Percentiles rank a stretch among this genome's conserved stretches.
Evolutionary conservation across 2,797 vertebrate species (phyloP).

Genomic region (Neosalanx taihuensis): DNA sequence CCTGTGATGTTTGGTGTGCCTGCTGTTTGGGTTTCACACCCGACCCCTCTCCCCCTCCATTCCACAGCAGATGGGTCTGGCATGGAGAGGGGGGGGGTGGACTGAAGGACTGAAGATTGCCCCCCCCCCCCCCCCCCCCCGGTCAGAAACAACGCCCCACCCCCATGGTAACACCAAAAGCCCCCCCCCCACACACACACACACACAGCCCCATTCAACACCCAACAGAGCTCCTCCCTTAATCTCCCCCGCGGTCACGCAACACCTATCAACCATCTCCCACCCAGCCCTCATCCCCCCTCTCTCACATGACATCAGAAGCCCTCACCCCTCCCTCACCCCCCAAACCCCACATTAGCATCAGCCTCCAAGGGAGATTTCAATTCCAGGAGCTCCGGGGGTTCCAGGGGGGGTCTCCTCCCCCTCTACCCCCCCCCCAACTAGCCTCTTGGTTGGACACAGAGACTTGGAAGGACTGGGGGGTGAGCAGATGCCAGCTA

Average conservation of each 20-base stretch:
- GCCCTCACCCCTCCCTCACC: too few species aligned
- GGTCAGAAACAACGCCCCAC: neutral
- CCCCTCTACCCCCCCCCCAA: slow-evolving; percentile 5
- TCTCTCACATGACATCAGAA: too few species aligned
- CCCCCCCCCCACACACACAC: too few species aligned
- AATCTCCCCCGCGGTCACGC: neutral
- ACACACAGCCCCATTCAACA: neutral
- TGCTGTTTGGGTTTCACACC: slow-evolving; percentile 49
- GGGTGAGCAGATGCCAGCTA: slow-evolving; percentile 40
- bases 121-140: too few species aligned
- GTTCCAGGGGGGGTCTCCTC: neutral
- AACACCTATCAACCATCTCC: neutral
- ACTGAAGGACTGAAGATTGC: too few species aligned
- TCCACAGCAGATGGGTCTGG: slow-evolving; percentile 46
- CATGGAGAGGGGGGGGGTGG: slow-evolving; percentile 17
- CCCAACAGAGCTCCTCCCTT: neutral
- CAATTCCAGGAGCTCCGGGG: too few species aligned
- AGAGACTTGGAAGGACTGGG: slow-evolving; percentile 4
- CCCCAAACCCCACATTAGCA: too few species aligned
- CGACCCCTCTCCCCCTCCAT: slow-evolving; percentile 13
- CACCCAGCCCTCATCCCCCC: neutral
- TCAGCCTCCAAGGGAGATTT: too few species aligned
- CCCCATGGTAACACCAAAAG: too few species aligned
- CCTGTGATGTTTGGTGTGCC: slow-evolving; percentile 34
- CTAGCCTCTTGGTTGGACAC: neutral